Evolutionary conservation across 2,888 invertebrate genomes (phyloP).

Genomic region (Torymus tubicola): DNA sequence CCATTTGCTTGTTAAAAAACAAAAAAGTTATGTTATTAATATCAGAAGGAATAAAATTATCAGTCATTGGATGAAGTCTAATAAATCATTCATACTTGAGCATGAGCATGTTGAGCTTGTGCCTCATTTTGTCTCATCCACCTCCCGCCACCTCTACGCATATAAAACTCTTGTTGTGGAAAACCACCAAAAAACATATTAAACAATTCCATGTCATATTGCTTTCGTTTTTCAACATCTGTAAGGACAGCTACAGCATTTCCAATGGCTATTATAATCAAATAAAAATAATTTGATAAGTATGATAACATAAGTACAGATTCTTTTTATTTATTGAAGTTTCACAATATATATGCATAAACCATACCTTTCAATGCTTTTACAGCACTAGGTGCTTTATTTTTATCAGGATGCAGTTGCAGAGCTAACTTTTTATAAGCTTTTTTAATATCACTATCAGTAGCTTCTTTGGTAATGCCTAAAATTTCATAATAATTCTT

Average conservation of each 20-base stretch:
- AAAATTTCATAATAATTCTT: conserved; percentile 99
- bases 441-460: conserved; percentile 94
- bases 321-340: background rate
- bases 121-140: conserved; percentile 78
- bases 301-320: conserved; percentile 8
- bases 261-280: conserved; percentile 82
- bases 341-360: background rate
- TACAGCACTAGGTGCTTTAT: conserved; percentile 95
- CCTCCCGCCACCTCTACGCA: conserved; percentile 81
- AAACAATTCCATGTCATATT: conserved; percentile 97
- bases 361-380: conserved; percentile 94
- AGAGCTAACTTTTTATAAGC: conserved; percentile 94
- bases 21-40: conserved; percentile 23
- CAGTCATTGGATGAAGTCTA: conserved; percentile 65
- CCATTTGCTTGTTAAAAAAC: conserved; percentile 77
- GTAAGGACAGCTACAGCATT: conserved; percentile 97
- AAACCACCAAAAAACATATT: conserved; percentile 99
- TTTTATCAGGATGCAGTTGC: conserved; percentile 97
- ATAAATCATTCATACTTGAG: conserved; percentile 72
- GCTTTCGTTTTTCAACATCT: conserved; percentile 93
- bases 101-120: conserved; percentile 75
- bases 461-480: conserved; percentile 88
- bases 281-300: conserved; percentile 28
- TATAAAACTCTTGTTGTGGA: conserved; percentile 82
- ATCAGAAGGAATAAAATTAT: background rate